Evolutionary conservation across 2,113 vertebrate species (phyloP), one percentile per base, ranked within the genome.

Genomic region (Pycnonotus jocosus): DNA sequence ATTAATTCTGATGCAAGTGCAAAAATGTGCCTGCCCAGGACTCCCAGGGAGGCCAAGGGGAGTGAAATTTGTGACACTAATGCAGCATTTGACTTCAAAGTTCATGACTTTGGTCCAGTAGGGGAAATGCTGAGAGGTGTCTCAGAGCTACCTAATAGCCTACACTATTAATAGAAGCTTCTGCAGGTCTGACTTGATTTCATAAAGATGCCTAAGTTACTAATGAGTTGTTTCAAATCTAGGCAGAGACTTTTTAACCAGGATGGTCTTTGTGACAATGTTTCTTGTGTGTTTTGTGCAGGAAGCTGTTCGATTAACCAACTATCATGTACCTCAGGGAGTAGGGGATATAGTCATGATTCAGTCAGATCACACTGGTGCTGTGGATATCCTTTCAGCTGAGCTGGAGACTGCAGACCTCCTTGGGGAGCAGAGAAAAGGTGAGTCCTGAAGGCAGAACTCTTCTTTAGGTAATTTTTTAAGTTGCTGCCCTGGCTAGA

Each of bases 261-360:
- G 8, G 2, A 20, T 48, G 38, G 21, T 80, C n/a, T 90, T 82
- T 82, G 45, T 88, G 50, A 91, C 45, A 70, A 8, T 90, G 19
- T 84, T 76, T 88, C 11, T 73, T 88, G 16, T 7, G 25, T 90
- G 50, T n/a, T 97, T 90, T 97, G 71, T 91, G 95, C 94, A 97
- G 97, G 97, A 97, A 97, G 95, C 96, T 96, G 12, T 96, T 86
- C 92, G 61, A 72, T 42, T 97, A 85, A 81, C 80, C 86, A 97
- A 83, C 70, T 97, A 97, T 71, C 96, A 94, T 37, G 42, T 97
- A 87, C 96, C 96, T 90, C 96, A 98, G 95, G 97, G 98, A 53
- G 95, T 97, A 86, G 98, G 98, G 40, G 98, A 98, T 93, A 97
- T 98, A 27, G 97, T 98, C 77, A 98, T 98, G 98, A 99, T 98